Evolutionary conservation across 2,113 vertebrate species (phyloP).

Genomic region (Bujurquina vittata): DNA sequence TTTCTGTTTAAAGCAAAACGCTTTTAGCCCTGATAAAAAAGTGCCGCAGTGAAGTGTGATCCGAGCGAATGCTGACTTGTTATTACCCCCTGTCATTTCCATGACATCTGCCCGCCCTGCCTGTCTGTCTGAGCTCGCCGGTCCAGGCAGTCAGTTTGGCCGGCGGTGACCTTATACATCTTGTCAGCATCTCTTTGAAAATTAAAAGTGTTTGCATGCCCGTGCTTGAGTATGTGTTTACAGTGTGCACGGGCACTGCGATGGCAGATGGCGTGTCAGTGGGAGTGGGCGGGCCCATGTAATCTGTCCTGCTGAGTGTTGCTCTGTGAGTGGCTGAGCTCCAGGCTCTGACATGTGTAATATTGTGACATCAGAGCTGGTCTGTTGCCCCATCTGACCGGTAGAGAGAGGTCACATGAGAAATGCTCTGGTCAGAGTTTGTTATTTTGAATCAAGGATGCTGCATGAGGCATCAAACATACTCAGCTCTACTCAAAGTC

Average conservation of each 20-base stretch:
- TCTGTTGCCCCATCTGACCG: slow-evolving; percentile 30
- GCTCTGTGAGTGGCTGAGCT: slow-evolving; percentile 56
- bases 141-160: slow-evolving; percentile 27
- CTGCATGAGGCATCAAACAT: not conserved
- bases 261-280: slow-evolving; percentile 70
- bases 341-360: slow-evolving; percentile 56
- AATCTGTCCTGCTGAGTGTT: slow-evolving; percentile 53
- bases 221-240: slow-evolving; percentile 20
- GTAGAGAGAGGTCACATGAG: slow-evolving; percentile 37
- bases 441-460: not conserved
- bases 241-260: slow-evolving; percentile 29
- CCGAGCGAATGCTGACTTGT: slow-evolving; percentile 33
- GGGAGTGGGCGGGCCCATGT: slow-evolving; percentile 70
- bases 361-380: slow-evolving; percentile 49
- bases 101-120: slow-evolving; percentile 37
- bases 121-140: slow-evolving; percentile 21
- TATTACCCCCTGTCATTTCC: slow-evolving; percentile 40
- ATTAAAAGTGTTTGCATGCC: slow-evolving; percentile 42
- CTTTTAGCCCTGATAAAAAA: not conserved
- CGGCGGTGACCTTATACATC: slow-evolving; percentile 49
- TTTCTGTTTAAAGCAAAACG: not conserved
- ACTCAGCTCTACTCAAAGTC: not conserved
- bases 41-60: slow-evolving; percentile 12
- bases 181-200: slow-evolving; percentile 58
- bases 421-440: not conserved